These are phyloP conservation scores for Acropora yongei DNA, from an alignment of 64 coral and sea anemone genomes.

Conservation along the genomic window DNA sequence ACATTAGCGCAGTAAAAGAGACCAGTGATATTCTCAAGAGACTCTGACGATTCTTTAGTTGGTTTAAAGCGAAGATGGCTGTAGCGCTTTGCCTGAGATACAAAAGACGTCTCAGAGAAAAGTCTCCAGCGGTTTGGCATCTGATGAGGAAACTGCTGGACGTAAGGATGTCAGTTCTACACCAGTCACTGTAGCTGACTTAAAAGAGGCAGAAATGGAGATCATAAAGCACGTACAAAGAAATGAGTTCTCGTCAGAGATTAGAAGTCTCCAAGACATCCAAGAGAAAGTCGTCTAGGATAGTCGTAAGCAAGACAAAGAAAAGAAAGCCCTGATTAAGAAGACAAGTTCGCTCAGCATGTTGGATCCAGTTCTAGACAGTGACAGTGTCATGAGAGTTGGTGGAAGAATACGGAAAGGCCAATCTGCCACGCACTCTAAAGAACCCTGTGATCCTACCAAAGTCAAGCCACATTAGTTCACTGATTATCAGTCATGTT, in stretches of 20 bases:
- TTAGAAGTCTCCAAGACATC: conserved; percentile 36
- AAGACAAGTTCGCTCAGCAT: conserved; percentile 27
- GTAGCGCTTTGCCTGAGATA: conserved; percentile 36
- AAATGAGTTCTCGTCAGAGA: conserved; percentile 19
- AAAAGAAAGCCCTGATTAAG: conserved; percentile 55
- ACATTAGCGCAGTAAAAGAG: conserved; percentile 1
- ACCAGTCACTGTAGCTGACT: conserved; percentile 16
- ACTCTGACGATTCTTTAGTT: conserved; percentile 40
- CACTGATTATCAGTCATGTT: conserved; percentile 30
- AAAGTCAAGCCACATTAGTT: conserved; percentile 46
- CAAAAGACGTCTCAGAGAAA: conserved; percentile 15
- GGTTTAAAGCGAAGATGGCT: conserved; percentile 36
- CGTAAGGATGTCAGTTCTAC: background rate
- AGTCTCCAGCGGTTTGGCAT: background rate
- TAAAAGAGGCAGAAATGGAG: conserved; percentile 43
- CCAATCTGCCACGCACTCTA: background rate
- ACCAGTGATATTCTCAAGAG: conserved; percentile 32
- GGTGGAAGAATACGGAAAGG: conserved; percentile 15
- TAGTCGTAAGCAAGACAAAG: conserved; percentile 25
- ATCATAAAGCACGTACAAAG: conserved; percentile 50
- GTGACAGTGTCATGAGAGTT: conserved; percentile 6
- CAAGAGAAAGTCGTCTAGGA: background rate
- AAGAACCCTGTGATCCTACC: conserved; percentile 28
- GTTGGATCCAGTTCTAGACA: conserved; percentile 40
- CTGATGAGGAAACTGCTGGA: background rate